Evolutionary conservation across 2,888 invertebrate species (phyloP).

Genomic region (Agonopterix subpropinquella): DNA sequence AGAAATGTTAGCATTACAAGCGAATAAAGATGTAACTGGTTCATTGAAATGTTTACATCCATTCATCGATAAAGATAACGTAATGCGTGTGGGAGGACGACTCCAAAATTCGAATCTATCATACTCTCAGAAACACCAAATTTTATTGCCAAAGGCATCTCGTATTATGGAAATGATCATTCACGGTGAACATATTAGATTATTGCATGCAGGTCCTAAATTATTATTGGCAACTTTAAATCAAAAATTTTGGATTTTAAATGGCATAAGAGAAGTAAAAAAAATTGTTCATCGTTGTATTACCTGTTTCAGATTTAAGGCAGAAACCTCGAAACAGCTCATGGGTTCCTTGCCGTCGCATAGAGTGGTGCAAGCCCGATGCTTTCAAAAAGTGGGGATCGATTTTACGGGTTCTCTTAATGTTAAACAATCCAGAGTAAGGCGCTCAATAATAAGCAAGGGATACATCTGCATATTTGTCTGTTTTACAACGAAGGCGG

Average conservation of each 20-base stretch:
- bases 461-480: slow-evolving; percentile 3
- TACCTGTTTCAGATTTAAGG: slow-evolving; percentile 14
- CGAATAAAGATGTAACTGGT: neutral
- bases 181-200: slow-evolving; percentile 7
- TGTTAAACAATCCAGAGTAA: neutral
- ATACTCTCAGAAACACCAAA: slow-evolving; percentile 10
- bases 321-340: slow-evolving; percentile 7
- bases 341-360: slow-evolving; percentile 9
- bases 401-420: neutral
- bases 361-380: neutral
- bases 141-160: slow-evolving; percentile 12
- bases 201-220: slow-evolving; percentile 10
- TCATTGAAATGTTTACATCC: slow-evolving; percentile 6
- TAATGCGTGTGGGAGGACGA: slow-evolving; percentile 13
- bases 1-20: neutral
- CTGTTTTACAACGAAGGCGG: slow-evolving; percentile 1
- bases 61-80: slow-evolving; percentile 10
- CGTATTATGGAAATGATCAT: slow-evolving; percentile 11
- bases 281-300: slow-evolving; percentile 14
- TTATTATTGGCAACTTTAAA: slow-evolving; percentile 6
- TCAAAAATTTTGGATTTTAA: slow-evolving; percentile 13
- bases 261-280: slow-evolving; percentile 14
- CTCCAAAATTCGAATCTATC: slow-evolving; percentile 10
- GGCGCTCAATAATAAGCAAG: slow-evolving; percentile 1
- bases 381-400: neutral